phyloP scores from a whole-genome alignment of 2,113 vertebrate genomes.

The Heterotilapia buettikoferi region DNA sequence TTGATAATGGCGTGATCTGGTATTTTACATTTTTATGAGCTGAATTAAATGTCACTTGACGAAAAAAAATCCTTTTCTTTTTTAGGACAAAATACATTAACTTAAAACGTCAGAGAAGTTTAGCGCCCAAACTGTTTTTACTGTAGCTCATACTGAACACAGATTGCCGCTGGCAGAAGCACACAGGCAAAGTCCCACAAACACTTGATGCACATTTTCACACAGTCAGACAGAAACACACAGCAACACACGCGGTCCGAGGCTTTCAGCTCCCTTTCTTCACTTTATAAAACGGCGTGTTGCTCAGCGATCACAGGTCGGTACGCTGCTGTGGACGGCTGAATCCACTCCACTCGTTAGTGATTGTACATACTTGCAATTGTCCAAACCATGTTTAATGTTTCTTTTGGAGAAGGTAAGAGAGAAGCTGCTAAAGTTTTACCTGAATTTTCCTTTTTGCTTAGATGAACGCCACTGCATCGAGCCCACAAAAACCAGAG shows the following conservation, averaged over 20 bases:
- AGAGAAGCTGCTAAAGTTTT: not conserved
- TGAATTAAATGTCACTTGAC: not conserved
- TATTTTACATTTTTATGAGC: constrained; percentile 23
- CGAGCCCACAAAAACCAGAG: not conserved
- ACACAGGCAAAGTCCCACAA: constrained; percentile 42
- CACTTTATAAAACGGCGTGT: not conserved
- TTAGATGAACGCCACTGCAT: not conserved
- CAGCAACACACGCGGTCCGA: not conserved
- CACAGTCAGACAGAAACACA: constrained; percentile 27
- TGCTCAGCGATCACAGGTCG: not conserved
- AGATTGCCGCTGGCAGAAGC: constrained; percentile 29
- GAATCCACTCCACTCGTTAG: not conserved
- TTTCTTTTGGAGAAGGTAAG: not conserved
- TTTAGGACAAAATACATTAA: not conserved
- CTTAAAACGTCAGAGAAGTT: not conserved
- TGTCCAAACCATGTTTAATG: not conserved
- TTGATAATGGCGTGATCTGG: constrained; percentile 32
- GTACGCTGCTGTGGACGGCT: constrained; percentile 1
- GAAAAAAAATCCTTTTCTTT: rapidly evolving
- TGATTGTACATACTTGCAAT: constrained; percentile 27
- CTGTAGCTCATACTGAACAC: constrained; percentile 32
- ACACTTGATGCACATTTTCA: constrained; percentile 31
- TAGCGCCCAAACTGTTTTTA: not conserved
- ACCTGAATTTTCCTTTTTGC: not conserved
- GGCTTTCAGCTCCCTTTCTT: not conserved